A percentile compares a stretch with the other conserved stretches of the same genome.
phyloP scores from a whole-genome alignment of 2,113 vertebrate genomes.

The Paraplagusia blochii region DNA sequence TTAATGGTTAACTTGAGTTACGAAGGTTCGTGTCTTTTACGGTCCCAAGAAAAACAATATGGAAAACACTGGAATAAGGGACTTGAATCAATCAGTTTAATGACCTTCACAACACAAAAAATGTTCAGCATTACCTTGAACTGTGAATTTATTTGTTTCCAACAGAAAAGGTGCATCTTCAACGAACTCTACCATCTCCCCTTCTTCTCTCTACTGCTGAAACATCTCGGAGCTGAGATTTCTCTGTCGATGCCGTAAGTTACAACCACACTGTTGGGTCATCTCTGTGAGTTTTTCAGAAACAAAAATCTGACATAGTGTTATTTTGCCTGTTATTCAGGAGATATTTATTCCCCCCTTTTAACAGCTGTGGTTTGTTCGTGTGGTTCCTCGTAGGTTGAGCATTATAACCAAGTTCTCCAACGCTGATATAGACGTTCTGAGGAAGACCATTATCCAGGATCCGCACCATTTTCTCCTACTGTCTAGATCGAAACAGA shows the following conservation, averaged over 20 bases:
- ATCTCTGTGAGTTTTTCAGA: too few species aligned
- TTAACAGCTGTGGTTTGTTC: too few species aligned
- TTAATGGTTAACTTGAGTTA: too few species aligned
- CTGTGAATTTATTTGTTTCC: conserved; percentile 1
- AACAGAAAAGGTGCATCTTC: conserved; percentile 75
- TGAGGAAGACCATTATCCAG: conserved; percentile 64
- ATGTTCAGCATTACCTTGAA: background rate
- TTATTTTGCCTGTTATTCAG: too few species aligned
- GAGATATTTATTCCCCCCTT: too few species aligned
- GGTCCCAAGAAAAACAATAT: too few species aligned
- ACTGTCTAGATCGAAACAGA: conserved; percentile 66
- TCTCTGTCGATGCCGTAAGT: conserved; percentile 78
- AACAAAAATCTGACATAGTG: too few species aligned
- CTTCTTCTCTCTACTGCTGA: conserved; percentile 70
- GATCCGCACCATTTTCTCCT: conserved; percentile 66
- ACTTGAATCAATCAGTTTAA: too few species aligned
- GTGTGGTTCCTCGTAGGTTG: conserved; percentile 52
- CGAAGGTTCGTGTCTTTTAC: too few species aligned
- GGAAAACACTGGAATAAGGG: too few species aligned
- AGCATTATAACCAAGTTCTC: conserved; percentile 74
- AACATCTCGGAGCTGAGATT: conserved; percentile 71
- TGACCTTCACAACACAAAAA: background rate
- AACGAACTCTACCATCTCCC: conserved; percentile 63
- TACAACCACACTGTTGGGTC: background rate
- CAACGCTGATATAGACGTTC: conserved; percentile 55